phyloP scores from a whole-genome alignment of 2,797 vertebrate genomes.

The Glossophaga mutica region DNA sequence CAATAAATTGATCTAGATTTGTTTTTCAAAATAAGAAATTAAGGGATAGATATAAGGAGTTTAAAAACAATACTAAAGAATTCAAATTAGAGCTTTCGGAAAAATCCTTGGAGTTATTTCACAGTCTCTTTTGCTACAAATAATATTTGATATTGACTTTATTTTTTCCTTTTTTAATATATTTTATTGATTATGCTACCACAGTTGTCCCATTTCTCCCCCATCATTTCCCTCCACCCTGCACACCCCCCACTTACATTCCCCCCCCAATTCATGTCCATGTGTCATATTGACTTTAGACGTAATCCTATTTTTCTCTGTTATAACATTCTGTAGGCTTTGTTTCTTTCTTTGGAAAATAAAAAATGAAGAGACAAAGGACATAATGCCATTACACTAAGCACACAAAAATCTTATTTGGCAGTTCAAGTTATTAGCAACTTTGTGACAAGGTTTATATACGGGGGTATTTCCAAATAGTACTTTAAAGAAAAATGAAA shows the following conservation, averaged over 20 bases:
- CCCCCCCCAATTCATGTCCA: too few relatives aligned
- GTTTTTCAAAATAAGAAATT: constrained; percentile 2
- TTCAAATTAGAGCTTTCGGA: neutral
- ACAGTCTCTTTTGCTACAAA: neutral
- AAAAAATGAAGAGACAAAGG: neutral
- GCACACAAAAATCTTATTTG: constrained; percentile 27
- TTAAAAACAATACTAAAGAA: constrained; percentile 9
- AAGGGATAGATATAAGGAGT: neutral
- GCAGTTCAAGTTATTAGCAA: constrained; percentile 37
- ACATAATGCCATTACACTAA: constrained; percentile 37
- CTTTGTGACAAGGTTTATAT: neutral
- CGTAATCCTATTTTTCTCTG: neutral
- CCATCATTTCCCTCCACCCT: too few relatives aligned
- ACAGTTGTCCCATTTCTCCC: too few relatives aligned
- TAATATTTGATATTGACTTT: constrained; percentile 7
- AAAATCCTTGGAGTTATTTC: neutral
- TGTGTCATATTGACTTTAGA: neutral
- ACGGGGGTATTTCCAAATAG: constrained; percentile 41
- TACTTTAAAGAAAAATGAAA: constrained; percentile 38
- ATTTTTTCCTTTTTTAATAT: too few relatives aligned
- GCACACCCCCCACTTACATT: too few relatives aligned
- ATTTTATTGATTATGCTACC: too few relatives aligned
- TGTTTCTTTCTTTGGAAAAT: constrained; percentile 29
- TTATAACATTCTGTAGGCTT: neutral
- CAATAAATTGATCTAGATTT: neutral